Base-by-base conservation (phyloP, 1,140 invertebrate genomes). In the Brachionus plicatilis region DNA sequence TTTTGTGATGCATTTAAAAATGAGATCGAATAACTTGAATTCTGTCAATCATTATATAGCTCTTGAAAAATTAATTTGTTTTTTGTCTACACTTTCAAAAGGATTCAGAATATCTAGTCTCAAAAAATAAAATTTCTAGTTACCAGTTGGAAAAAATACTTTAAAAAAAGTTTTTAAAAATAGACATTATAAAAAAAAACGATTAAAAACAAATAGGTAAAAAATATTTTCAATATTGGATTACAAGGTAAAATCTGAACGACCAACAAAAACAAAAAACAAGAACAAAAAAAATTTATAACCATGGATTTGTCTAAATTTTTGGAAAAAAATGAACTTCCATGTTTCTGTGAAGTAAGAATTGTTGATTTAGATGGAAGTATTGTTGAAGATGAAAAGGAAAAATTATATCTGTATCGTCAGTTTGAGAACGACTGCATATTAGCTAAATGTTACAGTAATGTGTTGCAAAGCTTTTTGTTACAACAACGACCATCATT, bases 371-470 rank as follows among this genome's bases (percentile, higher is more conserved):
- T 14, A 76, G 43, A 50, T n/a, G 47, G 24, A 24, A 17, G 41
- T 17, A 24, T 11, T 50, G 37, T 37, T 45, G 43, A 56, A 45
- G 14, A 56, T 56, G 33, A 47, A 3, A 45, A 27, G 20, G 53
- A 82, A 68, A 17, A 45, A 47, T 24, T 82, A 14, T 82, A 82
- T 68, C 24, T 82, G n/a, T 82, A 82, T 29, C 33, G 43, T 17
- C 33, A 60, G 29, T 82, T 82, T 17, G 65, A 82, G 37, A 47
- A 24, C 9, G 53, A 82, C 20, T 82, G 79, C 17, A 41, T 82
- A 6, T 65, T 82, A 9, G 79, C 79, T 9, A 82, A 82, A 68
- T 82, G 79, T 29, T 82, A 82, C 17, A 82, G 79, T 45, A 82
- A 68, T 37, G 20, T 60, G 12, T 60, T 82, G 14, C 33, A 82